Evolutionary conservation across 2,888 invertebrate species (phyloP), one percentile per base, ranked within the genome.

Genomic region (Tetragnatha montana): DNA sequence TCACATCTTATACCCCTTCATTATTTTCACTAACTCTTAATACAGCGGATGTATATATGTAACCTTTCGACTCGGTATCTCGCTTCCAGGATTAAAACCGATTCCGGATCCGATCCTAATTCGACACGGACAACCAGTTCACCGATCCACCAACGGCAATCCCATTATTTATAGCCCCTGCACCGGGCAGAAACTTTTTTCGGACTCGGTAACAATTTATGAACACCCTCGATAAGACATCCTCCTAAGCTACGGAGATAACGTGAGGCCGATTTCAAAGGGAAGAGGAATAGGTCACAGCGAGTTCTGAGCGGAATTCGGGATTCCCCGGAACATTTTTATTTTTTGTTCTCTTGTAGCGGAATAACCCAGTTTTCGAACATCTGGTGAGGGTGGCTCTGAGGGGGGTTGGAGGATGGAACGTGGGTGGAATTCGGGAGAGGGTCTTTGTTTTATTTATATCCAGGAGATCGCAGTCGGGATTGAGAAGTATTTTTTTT

Each of bases 181-280:
- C 1, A 35, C 10, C 10, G 17, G 17, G 17, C 17, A 60, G 60
- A 60, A 60, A 60, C 60, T 10, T 60, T 10, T 10, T 60, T 14
- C 60, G n/a, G 8, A 60, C 60, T 60, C 17, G 60, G 60, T 60
- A 10, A 17, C 60, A 74, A 74, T 74, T 74, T 74, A 74, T 22
- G 74, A 74, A 74, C 22, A 22, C 35, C 22, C 12, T 35, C 35
- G 74, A 74, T 74, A 74, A 74, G 35, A 19, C 12, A 74, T 19
- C n/a, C 12, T 19, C n/a, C 12, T 22, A 22, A 74, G 35, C 35
- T 7, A 22, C 74, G 35, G 35, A 74, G 74, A 78, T 68, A 49
- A 80, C 80, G 80, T 80, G 70, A 80, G 80, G n/a, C 3, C 80
- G 17, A 14, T 47, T 35, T 22, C 35, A 74, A 74, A 35, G 12